Evolutionary conservation across 2,797 vertebrate species (phyloP).

Genomic region (Pogoniulus pusillus): DNA sequence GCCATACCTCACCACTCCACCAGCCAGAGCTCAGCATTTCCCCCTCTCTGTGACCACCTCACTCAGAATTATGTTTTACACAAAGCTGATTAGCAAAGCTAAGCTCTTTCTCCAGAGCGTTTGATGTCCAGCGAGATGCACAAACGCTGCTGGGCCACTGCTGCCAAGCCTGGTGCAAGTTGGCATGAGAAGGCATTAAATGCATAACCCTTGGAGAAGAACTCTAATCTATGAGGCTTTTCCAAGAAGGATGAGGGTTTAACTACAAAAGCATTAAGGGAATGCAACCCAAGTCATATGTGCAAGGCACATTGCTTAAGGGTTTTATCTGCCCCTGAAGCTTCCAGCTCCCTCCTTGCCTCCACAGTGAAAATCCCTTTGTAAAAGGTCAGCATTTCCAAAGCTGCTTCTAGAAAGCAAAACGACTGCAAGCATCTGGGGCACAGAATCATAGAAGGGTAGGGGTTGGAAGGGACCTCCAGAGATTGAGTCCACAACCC

Average conservation of each 20-base stretch:
- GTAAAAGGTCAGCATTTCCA: not conserved
- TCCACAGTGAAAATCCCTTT: accelerated
- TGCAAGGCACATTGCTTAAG: not conserved
- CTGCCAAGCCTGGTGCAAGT: not conserved
- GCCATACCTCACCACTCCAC: not conserved
- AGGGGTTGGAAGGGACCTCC: too few relatives aligned
- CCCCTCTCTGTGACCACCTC: not conserved
- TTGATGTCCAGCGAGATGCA: not conserved
- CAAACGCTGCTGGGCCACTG: not conserved
- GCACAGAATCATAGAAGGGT: too few relatives aligned
- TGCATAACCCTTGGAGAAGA: not conserved
- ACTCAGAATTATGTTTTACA: not conserved
- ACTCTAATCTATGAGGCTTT: not conserved
- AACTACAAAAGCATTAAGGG: not conserved
- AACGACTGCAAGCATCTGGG: not conserved
- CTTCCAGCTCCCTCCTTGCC: not conserved
- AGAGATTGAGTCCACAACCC: too few relatives aligned
- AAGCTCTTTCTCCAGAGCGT: not conserved
- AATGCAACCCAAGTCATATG: not conserved
- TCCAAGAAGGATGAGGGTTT: not conserved
- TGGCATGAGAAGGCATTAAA: not conserved
- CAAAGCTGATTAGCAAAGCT: conserved; percentile 9
- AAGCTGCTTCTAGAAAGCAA: not conserved
- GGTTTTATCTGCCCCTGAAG: not conserved
- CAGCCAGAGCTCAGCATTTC: not conserved